phyloP scores from a whole-genome alignment of 2,113 vertebrate genomes.

The Alaudala cheleensis region DNA sequence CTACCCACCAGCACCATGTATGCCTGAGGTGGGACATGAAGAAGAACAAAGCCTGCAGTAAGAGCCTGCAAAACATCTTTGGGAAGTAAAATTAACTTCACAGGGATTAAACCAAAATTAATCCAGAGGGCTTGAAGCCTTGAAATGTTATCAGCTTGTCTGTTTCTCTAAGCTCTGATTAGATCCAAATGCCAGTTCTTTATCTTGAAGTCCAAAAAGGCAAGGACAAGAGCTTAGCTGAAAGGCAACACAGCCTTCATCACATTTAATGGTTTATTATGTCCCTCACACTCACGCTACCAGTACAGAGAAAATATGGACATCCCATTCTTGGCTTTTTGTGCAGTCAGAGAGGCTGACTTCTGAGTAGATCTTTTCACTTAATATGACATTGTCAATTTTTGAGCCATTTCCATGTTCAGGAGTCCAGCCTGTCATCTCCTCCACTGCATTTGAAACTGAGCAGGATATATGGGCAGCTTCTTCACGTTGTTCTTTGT shows the following conservation, averaged over 20 bases:
- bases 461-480: not conserved
- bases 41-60: not conserved
- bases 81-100: not conserved
- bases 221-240: constrained; percentile 20
- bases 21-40: not conserved
- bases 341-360: not conserved
- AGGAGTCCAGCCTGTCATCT: not conserved
- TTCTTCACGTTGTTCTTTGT: not conserved
- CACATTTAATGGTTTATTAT: not conserved
- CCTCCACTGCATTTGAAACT: not conserved
- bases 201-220: not conserved
- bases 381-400: not conserved
- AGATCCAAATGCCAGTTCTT: not conserved
- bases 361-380: not conserved
- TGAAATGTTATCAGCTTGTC: not conserved
- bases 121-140: not conserved
- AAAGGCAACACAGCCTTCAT: not conserved
- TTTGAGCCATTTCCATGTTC: not conserved
- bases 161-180: not conserved
- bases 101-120: not conserved
- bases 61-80: not conserved
- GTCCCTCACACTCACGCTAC: not conserved
- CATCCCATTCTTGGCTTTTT: not conserved
- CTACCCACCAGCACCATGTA: rapidly evolving
- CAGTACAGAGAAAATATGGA: not conserved